These are phyloP conservation scores for Eupristina koningsbergeri DNA, from an alignment of 1,140 invertebrate species.

Conservation along the genomic window DNA sequence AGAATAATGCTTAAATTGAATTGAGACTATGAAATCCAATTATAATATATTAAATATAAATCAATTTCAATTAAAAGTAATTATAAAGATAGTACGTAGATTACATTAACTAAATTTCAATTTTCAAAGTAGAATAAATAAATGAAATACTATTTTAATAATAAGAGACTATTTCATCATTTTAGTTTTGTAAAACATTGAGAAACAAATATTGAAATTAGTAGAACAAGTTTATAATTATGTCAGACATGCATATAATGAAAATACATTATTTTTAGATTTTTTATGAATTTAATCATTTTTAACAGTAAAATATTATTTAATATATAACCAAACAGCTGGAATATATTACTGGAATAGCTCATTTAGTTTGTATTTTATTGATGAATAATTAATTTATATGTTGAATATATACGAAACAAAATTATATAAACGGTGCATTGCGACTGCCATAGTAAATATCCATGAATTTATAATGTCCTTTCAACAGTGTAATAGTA, in stretches of 20 bases:
- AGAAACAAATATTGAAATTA: not conserved
- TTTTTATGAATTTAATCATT: not conserved
- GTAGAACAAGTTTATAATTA: not conserved
- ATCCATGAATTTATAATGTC: not conserved
- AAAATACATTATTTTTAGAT: not conserved
- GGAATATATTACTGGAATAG: not conserved
- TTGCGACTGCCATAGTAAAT: not conserved
- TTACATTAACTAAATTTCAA: not conserved
- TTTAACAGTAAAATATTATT: not conserved
- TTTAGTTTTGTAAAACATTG: not conserved
- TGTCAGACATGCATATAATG: not conserved
- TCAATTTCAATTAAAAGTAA: not conserved
- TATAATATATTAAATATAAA: not conserved
- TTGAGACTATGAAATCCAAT: not conserved
- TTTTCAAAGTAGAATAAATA: not conserved
- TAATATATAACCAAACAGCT: not conserved
- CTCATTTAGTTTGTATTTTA: not conserved
- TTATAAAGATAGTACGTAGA: not conserved
- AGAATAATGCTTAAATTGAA: not conserved
- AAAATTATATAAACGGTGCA: not conserved
- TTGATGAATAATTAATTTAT: constrained; percentile 1
- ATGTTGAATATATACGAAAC: not conserved
- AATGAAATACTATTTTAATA: not conserved
- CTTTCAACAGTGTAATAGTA: not conserved
- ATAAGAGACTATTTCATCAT: not conserved